A percentile compares a stretch with the other conserved stretches of the same genome.
phyloP scores from a whole-genome alignment of 1,140 invertebrate genomes.

The Nylanderia fulva region DNA sequence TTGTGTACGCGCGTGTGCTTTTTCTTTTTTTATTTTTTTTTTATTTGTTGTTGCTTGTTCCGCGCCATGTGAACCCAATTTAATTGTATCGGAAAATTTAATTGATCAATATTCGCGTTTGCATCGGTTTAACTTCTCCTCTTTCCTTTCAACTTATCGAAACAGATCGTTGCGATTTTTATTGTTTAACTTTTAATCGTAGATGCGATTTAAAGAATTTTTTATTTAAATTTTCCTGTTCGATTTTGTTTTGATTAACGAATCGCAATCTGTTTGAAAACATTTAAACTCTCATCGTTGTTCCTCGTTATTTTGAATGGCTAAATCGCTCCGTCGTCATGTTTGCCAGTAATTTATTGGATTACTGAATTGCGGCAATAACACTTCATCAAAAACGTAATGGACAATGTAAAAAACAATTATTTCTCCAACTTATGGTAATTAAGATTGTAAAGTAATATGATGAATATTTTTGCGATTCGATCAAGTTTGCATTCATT shows the following conservation, averaged over 20 bases:
- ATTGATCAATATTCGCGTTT: constrained; percentile 27
- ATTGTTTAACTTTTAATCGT: not conserved
- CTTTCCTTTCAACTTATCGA: not conserved
- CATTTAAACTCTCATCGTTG: not conserved
- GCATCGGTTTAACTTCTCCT: not conserved
- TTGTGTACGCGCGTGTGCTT: not conserved
- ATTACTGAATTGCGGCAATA: not conserved
- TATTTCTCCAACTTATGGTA: not conserved
- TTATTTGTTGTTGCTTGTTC: not conserved
- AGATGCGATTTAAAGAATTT: not conserved
- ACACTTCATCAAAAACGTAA: not conserved
- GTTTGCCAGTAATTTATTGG: not conserved
- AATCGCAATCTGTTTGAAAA: not conserved
- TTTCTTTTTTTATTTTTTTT: not conserved
- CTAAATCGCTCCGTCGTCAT: not conserved
- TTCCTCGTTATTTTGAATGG: not conserved
- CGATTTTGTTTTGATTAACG: not conserved
- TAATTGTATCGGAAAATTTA: constrained; percentile 33
- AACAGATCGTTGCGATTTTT: not conserved
- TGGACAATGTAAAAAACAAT: not conserved
- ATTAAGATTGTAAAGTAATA: not conserved
- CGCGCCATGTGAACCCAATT: not conserved
- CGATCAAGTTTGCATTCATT: not conserved
- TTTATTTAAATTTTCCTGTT: constrained; percentile 4
- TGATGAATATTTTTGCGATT: not conserved